A percentile compares a stretch with the other conserved stretches of the same genome.
Evolutionary conservation across 2,113 vertebrate species (phyloP).

Genomic region (Engystomops pustulosus): DNA sequence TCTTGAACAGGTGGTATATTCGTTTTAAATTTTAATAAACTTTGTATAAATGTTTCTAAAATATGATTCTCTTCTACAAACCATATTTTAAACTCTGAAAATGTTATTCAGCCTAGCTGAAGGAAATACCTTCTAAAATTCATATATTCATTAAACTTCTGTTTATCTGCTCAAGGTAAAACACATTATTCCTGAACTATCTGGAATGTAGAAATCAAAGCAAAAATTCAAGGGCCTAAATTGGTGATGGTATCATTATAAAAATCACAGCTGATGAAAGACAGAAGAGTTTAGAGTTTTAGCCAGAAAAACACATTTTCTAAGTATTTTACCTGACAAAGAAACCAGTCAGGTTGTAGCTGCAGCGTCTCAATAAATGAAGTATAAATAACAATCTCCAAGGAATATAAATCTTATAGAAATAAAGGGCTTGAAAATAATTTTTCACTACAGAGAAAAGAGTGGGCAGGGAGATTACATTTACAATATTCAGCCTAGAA

Average conservation of each 20-base stretch:
- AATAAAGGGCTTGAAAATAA: conserved; percentile 23
- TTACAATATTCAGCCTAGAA: not conserved
- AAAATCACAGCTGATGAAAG: not conserved
- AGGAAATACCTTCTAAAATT: too few relatives aligned
- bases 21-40: too few relatives aligned
- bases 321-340: not conserved
- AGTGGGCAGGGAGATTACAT: not conserved
- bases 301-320: not conserved
- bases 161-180: too few relatives aligned
- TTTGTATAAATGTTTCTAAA: too few relatives aligned
- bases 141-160: too few relatives aligned
- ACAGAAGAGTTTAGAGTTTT: not conserved
- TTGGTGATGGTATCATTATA: not conserved
- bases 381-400: not conserved
- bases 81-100: too few relatives aligned
- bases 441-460: not conserved
- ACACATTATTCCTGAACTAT: not conserved
- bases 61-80: too few relatives aligned
- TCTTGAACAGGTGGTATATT: too few relatives aligned
- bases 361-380: conserved; percentile 6
- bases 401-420: not conserved
- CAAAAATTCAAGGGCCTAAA: not conserved
- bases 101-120: too few relatives aligned
- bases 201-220: not conserved
- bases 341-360: not conserved